Percentiles rank a stretch among this genome's conserved stretches.
Evolutionary conservation across 2,113 vertebrate species (phyloP).

Genomic region (Neolamprologus falcicula): DNA sequence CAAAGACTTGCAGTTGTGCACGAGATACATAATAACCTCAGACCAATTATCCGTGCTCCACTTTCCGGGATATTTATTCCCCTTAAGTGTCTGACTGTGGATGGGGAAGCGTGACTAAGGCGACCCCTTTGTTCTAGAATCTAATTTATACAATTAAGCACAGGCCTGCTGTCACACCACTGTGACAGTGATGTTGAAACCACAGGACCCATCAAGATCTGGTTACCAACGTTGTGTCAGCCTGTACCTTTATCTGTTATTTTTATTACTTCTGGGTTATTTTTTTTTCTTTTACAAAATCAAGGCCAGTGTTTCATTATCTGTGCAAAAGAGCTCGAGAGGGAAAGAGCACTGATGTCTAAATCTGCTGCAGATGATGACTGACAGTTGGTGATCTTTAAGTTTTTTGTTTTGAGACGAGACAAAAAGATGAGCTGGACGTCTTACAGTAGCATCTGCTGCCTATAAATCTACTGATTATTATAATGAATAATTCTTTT

Average conservation of each 20-base stretch:
- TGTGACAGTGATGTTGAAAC: conserved; percentile 7
- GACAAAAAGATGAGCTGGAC: not conserved
- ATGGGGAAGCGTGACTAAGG: not conserved
- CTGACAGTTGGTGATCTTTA: not conserved
- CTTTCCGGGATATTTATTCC: not conserved
- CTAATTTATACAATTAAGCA: conserved; percentile 27
- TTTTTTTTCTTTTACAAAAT: conserved; percentile 8
- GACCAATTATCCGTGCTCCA: not conserved
- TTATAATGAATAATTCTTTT: not conserved
- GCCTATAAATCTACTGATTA: not conserved
- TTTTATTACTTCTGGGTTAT: not conserved
- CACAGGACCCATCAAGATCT: not conserved
- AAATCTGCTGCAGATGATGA: not conserved
- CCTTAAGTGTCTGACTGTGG: not conserved
- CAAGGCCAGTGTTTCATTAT: conserved; percentile 37
- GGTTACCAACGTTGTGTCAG: not conserved
- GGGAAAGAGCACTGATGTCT: conserved; percentile 17
- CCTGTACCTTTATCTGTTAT: not conserved
- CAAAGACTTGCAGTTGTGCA: not conserved
- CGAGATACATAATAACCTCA: not conserved
- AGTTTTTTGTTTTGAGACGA: not conserved
- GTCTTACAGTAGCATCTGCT: not conserved
- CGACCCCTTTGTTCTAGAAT: not conserved
- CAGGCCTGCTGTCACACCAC: not conserved
- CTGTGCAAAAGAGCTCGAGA: conserved; percentile 20